Evolutionary conservation across 2,888 invertebrate genomes (phyloP).

Genomic region (Eupithecia exiguata): DNA sequence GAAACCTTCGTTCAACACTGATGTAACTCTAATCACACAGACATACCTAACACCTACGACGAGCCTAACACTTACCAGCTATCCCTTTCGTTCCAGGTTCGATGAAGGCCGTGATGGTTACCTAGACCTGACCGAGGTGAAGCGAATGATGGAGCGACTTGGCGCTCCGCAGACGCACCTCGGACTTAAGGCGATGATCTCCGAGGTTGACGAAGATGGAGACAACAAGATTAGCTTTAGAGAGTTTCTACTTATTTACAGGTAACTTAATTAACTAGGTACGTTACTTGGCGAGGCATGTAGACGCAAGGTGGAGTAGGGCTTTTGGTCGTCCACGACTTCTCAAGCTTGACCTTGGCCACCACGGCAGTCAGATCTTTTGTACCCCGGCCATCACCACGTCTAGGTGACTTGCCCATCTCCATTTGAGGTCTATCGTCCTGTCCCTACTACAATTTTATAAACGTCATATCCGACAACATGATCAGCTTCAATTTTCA

Average conservation of each 20-base stretch:
- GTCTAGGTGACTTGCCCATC: no score
- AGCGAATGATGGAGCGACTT: constrained; percentile 98
- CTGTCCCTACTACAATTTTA: not conserved
- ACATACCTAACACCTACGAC: no score
- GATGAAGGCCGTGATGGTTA: constrained; percentile 95
- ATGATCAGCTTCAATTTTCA: not conserved
- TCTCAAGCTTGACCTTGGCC: no score
- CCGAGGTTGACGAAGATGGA: constrained; percentile 93
- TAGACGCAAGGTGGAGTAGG: not conserved
- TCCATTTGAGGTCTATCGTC: no score
- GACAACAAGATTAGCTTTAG: constrained; percentile 95
- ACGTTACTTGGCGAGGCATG: not conserved
- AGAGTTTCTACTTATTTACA: constrained; percentile 91
- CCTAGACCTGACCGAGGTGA: constrained; percentile 94
- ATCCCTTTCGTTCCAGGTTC: constrained; percentile 86
- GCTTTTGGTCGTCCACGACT: no score
- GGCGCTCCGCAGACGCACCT: constrained; percentile 98
- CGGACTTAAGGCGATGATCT: constrained; percentile 97
- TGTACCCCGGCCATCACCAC: no score
- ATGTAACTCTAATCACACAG: not conserved
- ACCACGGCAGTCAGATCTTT: no score
- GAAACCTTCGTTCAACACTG: not conserved
- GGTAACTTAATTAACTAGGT: constrained; percentile 56
- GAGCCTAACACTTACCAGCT: constrained; percentile 1
- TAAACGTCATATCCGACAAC: not conserved